Base-by-base conservation (phyloP, 1,140 invertebrate species). In the Drosophila teissieri region DNA sequence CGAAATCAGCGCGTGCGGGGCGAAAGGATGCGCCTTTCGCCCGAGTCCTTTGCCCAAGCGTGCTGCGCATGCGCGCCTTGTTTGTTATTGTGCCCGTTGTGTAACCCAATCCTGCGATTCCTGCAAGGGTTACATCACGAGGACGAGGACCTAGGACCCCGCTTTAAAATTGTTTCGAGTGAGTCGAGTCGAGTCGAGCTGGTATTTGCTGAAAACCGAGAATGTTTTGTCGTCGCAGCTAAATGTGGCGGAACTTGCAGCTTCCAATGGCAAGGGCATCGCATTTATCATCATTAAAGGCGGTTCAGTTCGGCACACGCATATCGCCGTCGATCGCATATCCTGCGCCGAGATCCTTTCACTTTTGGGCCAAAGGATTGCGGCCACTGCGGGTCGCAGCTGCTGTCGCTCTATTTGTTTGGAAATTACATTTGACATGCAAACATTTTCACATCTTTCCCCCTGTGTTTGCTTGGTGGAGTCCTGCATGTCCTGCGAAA, bases 221-320 rank as follows among this genome's bases (percentile, higher is more conserved):
- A 36, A 36, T 34, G 49, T 52, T 57, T 78, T 62, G 40, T 64
- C 67, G 51, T 39, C 75, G 67, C 79, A 67, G 63, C 73, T 69
- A 80, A 89, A 89, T 89, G 84, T 89, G 84, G 77, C 85, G 85
- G 84, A 89, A 89, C 84, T 89, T 80, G 46, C 54, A 57, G 40
- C 67, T 60, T 56, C 64, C 58, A 60, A 34, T 55, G 64, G 62
- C 61, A 49, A 49, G 56, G 4, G 42, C 69, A 49, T 73, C 85
- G 77, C 85, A 89, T 89, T 89, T 89, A 89, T 89, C 85, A 90
- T 89, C 84, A 89, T 89, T 89, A 90, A 72, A 89, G 79, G 79
- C 79, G 61, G 68, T 53, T 10, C 79, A 53, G 64, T 53, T 10
- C 70, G 58, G 39, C 73, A 52, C 74, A 60, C 72, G n/a, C n/a